Evolutionary conservation across 2,888 invertebrate species (phyloP).

Genomic region (Lithophane semibrunnea): DNA sequence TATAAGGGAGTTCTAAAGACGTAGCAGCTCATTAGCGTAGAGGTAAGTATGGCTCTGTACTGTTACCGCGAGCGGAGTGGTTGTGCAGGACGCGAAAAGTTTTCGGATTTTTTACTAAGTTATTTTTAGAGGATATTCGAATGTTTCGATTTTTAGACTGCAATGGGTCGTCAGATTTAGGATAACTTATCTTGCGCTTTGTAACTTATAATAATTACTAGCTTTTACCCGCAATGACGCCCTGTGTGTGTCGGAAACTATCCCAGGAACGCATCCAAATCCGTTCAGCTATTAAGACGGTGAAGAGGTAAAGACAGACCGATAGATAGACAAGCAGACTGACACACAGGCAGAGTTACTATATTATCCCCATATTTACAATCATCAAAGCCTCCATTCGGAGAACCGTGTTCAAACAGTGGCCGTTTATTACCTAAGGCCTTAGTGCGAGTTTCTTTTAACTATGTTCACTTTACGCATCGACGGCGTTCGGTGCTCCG

Average conservation of each 20-base stretch:
- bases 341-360: neutral
- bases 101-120: neutral
- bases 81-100: slow-evolving; percentile 3
- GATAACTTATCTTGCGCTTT: neutral
- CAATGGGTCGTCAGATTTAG: neutral
- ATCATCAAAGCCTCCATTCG: neutral
- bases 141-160: neutral
- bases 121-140: slow-evolving; percentile 4
- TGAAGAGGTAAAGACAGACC: neutral
- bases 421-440: neutral
- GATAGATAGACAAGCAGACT: neutral
- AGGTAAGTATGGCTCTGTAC: slow-evolving; percentile 30
- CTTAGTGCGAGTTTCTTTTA: too few relatives aligned
- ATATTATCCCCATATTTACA: neutral
- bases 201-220: neutral
- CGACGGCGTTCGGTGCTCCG: too few relatives aligned
- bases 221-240: neutral
- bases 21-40: slow-evolving; percentile 42
- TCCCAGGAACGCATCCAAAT: neutral
- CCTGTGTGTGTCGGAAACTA: neutral
- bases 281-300: neutral
- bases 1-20: slow-evolving; percentile 23
- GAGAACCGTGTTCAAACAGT: neutral
- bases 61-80: slow-evolving; percentile 8
- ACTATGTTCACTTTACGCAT: too few relatives aligned